phyloP scores from a whole-genome alignment of 2,888 invertebrate genomes.

The Athalia circularis region DNA sequence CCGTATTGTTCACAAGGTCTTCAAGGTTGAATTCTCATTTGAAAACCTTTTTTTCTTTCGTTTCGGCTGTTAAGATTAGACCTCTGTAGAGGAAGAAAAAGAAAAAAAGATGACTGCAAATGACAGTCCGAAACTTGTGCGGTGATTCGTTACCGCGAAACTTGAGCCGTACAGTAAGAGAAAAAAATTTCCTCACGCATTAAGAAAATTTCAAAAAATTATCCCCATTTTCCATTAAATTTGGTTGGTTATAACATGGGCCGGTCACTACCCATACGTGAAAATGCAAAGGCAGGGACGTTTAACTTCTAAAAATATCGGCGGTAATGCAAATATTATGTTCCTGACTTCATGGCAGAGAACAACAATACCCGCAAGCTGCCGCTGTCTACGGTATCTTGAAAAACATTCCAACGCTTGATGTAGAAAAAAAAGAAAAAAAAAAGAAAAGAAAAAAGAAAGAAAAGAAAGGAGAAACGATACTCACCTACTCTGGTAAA shows the following conservation, averaged over 20 bases:
- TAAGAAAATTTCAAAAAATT: too few species aligned
- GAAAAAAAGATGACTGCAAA: neutral
- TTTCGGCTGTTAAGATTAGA: neutral
- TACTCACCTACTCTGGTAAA: neutral
- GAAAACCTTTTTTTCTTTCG: neutral
- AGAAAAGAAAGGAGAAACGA: too few species aligned
- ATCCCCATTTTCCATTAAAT: neutral
- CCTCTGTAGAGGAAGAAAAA: neutral
- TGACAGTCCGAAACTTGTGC: neutral
- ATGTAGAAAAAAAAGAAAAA: neutral
- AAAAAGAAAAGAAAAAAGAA: too few species aligned
- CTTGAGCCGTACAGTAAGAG: too few species aligned
- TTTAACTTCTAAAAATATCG: slow-evolving; percentile 37
- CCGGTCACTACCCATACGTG: neutral
- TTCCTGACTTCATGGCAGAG: slow-evolving; percentile 21
- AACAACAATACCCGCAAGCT: slow-evolving; percentile 36
- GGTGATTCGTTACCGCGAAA: too few species aligned
- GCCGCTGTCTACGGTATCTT: neutral
- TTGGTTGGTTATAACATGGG: neutral
- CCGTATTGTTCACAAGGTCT: neutral
- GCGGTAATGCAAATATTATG: slow-evolving; percentile 42
- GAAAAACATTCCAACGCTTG: slow-evolving; percentile 3
- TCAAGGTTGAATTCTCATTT: neutral
- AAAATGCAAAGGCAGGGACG: slow-evolving; percentile 33
- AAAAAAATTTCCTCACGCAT: too few species aligned